Conservation (phyloP, 35 echinoderm and acorn worm genomes). For the Lytechinus pictus region DNA sequence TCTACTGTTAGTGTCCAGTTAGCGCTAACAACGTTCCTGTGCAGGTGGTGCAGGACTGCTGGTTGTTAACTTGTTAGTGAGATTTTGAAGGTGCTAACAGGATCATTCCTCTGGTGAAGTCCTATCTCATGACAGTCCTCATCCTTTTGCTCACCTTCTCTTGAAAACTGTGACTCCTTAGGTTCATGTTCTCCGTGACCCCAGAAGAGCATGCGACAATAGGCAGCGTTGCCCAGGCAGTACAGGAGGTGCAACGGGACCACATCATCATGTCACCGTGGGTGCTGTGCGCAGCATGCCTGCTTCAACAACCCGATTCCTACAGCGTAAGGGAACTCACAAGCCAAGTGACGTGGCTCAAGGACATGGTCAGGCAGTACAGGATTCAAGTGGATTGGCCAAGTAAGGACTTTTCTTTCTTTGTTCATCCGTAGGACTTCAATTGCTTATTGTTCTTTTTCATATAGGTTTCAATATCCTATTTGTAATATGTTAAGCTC, state of each 20-base stretch:
- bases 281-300: conserved; percentile 73
- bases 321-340: conserved; percentile 66
- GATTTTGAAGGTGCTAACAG: too few species aligned
- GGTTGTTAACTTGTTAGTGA: too few species aligned
- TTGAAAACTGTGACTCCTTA: conserved; percentile 34
- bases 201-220: conserved; percentile 77
- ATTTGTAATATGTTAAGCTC: too few species aligned
- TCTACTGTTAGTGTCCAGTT: too few species aligned
- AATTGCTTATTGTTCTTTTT: too few species aligned
- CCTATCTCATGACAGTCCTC: background rate
- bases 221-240: conserved; percentile 66
- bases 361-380: conserved; percentile 64
- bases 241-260: conserved; percentile 73
- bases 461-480: too few species aligned
- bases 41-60: too few species aligned
- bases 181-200: conserved; percentile 84
- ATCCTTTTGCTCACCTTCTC: background rate
- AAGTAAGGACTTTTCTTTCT: conserved; percentile 45
- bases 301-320: conserved; percentile 58
- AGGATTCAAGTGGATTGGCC: conserved; percentile 83
- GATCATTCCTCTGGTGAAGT: background rate
- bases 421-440: too few species aligned
- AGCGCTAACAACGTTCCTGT: too few species aligned
- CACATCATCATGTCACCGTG: conserved; percentile 79
- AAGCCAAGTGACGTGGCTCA: conserved; percentile 85